Evolutionary conservation across 2,797 vertebrate species (phyloP).

Genomic region (Crocodylus rhombifer): DNA sequence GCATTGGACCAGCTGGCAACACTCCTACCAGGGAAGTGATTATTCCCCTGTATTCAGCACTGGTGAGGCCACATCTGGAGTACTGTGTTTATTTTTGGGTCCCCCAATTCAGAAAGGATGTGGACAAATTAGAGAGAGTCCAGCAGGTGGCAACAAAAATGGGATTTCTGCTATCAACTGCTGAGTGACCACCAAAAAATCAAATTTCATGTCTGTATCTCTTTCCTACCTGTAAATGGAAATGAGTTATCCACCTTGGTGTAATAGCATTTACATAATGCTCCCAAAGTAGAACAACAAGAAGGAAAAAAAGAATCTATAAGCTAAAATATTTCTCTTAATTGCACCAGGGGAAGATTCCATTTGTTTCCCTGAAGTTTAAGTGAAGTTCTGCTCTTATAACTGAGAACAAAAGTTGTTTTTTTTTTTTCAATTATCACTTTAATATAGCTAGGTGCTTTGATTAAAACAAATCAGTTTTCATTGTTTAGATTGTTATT

Average conservation of each 20-base stretch:
- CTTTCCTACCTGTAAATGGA: accelerated
- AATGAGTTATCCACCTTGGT: neutral
- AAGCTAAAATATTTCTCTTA: neutral
- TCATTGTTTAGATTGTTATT: neutral
- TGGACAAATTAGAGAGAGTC: too few species aligned
- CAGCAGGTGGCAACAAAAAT: too few species aligned
- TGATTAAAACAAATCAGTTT: neutral
- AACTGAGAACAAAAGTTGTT: neutral
- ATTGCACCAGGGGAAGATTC: neutral
- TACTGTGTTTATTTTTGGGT: too few species aligned
- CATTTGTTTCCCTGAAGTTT: neutral
- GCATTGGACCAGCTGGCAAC: too few species aligned
- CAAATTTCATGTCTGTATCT: neutral
- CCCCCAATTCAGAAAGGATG: too few species aligned
- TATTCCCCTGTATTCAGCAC: too few species aligned
- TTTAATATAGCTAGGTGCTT: neutral
- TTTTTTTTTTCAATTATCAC: neutral
- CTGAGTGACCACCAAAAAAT: neutral
- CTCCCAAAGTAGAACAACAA: accelerated
- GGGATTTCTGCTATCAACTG: neutral
- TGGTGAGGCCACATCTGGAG: too few species aligned
- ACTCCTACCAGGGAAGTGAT: too few species aligned
- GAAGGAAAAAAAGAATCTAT: neutral
- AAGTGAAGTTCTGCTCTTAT: neutral
- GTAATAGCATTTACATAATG: neutral